Conservation (phyloP, 2,113 vertebrate genomes). For the Larimichthys crocea region DNA sequence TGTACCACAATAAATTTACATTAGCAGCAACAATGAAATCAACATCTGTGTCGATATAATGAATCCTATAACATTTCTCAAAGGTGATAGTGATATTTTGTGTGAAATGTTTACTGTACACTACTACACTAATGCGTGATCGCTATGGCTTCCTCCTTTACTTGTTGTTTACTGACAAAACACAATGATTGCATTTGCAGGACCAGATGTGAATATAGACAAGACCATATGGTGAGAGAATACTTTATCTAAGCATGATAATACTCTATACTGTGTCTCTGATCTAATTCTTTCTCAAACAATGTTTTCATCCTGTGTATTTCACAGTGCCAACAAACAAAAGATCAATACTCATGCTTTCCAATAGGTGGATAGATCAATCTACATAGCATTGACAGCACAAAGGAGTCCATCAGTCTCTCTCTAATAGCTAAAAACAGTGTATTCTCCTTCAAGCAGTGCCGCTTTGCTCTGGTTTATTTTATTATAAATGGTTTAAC, state of each 20-base stretch:
- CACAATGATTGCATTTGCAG: constrained; percentile 1
- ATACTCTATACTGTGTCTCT: neutral
- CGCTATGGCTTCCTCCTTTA: neutral
- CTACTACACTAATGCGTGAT: neutral
- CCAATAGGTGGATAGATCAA: constrained; percentile 1
- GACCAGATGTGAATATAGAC: constrained; percentile 18
- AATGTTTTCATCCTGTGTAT: neutral
- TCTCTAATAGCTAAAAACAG: neutral
- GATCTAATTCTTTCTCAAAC: neutral
- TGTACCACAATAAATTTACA: neutral
- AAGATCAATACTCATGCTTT: constrained; percentile 38
- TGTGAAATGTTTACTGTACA: constrained; percentile 5
- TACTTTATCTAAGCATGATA: no score
- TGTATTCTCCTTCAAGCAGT: neutral
- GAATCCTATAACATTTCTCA: neutral
- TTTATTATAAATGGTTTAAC: constrained; percentile 6
- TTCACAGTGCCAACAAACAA: constrained; percentile 15
- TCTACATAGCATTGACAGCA: neutral
- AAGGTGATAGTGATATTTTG: neutral
- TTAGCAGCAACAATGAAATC: neutral
- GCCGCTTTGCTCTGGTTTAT: neutral
- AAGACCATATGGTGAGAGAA: neutral
- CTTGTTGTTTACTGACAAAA: constrained; percentile 4
- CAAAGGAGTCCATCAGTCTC: neutral
- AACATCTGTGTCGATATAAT: neutral